phyloP scores from a whole-genome alignment of 2,797 vertebrate species.

The Enteromius afrohamiltoni region DNA sequence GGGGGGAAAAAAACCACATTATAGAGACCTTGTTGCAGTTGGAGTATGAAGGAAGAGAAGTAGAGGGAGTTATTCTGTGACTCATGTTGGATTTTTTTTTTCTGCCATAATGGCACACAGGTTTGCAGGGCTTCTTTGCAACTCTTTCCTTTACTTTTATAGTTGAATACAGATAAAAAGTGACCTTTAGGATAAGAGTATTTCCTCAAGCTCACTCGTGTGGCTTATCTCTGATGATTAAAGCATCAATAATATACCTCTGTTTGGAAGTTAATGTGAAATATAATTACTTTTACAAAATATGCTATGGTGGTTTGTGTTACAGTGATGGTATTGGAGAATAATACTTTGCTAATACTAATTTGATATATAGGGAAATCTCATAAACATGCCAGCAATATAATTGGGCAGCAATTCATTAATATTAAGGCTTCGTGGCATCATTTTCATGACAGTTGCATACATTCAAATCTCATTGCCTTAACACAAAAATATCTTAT shows the following conservation, averaged over 20 bases:
- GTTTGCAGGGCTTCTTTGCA: constrained; percentile 37
- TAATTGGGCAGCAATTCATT: background rate
- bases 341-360: background rate
- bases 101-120: constrained; percentile 47
- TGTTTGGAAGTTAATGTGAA: background rate
- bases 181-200: background rate
- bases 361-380: background rate
- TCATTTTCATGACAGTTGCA: background rate
- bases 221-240: background rate
- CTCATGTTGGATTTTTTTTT: constrained; percentile 50
- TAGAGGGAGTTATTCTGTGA: constrained; percentile 51
- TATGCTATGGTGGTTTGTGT: background rate
- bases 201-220: background rate
- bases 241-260: background rate
- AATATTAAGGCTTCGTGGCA: background rate
- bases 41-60: constrained; percentile 53
- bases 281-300: background rate
- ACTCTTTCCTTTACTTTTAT: background rate
- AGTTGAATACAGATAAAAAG: background rate
- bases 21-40: constrained; percentile 59
- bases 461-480: background rate
- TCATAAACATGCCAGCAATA: background rate
- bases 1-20: constrained; percentile 60
- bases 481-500: background rate
- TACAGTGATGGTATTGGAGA: background rate